These are phyloP conservation scores for Turnix velox DNA, from an alignment of 2,113 vertebrate genomes.

Conservation along the genomic window DNA sequence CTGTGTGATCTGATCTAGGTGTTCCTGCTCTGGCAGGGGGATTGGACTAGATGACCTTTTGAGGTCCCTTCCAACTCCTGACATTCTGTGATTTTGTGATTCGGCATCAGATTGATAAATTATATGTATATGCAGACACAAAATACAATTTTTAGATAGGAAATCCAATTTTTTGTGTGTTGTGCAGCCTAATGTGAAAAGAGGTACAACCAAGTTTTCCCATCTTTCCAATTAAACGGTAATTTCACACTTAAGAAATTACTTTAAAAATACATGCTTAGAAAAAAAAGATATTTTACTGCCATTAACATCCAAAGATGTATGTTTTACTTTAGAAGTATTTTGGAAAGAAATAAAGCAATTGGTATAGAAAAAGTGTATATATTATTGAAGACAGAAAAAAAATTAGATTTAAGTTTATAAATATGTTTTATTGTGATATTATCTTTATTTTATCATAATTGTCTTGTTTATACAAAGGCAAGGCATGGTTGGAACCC, in stretches of 20 bases:
- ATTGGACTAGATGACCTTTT: no score
- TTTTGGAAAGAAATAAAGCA: neutral
- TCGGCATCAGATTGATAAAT: neutral
- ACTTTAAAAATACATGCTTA: no score
- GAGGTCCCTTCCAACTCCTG: no score
- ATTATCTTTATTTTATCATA: neutral
- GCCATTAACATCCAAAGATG: neutral
- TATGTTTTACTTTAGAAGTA: neutral
- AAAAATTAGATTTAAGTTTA: neutral
- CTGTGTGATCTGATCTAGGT: no score
- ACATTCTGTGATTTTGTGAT: no score
- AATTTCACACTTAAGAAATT: neutral
- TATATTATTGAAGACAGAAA: neutral
- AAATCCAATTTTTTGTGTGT: neutral
- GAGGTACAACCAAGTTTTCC: no score
- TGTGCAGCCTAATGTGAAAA: neutral
- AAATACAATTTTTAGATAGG: neutral
- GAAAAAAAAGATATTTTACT: neutral
- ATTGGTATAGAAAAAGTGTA: neutral
- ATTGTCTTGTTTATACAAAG: neutral
- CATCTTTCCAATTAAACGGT: neutral
- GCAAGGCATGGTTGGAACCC: neutral
- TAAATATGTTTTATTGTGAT: neutral
- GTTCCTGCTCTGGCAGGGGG: no score
- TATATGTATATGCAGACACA: rapidly evolving